Base-by-base conservation (phyloP, 2,113 vertebrate genomes). In the Vidua chalybeata region DNA sequence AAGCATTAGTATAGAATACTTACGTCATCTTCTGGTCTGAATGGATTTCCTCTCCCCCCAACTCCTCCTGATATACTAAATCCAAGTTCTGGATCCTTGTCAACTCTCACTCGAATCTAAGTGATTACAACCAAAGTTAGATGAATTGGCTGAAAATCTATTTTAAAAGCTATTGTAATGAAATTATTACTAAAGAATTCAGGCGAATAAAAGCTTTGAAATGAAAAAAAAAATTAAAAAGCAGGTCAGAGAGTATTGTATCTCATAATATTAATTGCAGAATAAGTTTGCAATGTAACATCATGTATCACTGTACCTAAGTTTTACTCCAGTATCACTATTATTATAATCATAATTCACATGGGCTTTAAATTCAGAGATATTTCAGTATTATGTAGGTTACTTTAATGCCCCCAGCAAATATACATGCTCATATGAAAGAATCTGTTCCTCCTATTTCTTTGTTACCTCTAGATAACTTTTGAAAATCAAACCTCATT, bases 21-120 rank as follows among this genome's bases (percentile, higher is more conserved):
- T 98, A 99, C 99, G 92, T 99, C 98, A 89, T 99, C 99, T 37
- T 99, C 99, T 74, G 99, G 99, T 90, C 96, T 98, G 95, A 99
- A 99, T 39, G 99, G 99, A 91, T 99, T 99, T 92, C 99, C 99
- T 97, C 99, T 98, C 26, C 99, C 99, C 63, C 99, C 99, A 51
- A 99, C 97, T 96, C 99, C 99, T 97, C 99, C 99, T 45, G 99
- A 99, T 98, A 99, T 99, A 97, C 99, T 99, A 98, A 99, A 99
- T 90, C 99, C 99, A 95, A 99, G 98, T 97, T 99, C 99, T 56
- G 99, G 99, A 96, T 99, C 99, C 97, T 99, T 99, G 97, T 99
- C 98, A 88, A 99, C 97, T 96, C 98, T 99, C 94, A 99, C 98
- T 86, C 98, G 98, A 91, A 99, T 98, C 99, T 99, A 97, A 93